Evolutionary conservation across 2,113 vertebrate genomes (phyloP), one percentile per base, ranked within the genome.

Genomic region (Sinocyclocheilus anshuiensis): DNA sequence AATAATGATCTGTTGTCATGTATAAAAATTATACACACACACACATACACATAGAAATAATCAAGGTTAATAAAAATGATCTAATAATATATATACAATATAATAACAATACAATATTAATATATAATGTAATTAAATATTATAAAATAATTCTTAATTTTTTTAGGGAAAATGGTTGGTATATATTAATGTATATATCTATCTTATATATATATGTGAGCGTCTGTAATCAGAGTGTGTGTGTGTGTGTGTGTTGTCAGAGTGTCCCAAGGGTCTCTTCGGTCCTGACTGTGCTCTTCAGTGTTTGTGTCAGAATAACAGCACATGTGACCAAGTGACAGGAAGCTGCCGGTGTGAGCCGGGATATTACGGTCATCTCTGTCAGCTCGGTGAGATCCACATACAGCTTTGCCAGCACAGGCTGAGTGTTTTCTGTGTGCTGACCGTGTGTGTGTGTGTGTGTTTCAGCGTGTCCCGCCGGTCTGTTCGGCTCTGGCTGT

Each of bases 311-410:
- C 92, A 22, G 29, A 95, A 96, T 90, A 95, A 95, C 0, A 87
- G 90, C 48, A 94, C 92, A 2, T 99, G 98, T 8, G 94, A 98
- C 87, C 90, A 92, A 0, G 87, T 89, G 72, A 95, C 92, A 0
- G 98, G 97, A 0, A 42, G 88, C 76, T 99, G 98, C 90, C 94
- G 0, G 86, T 99, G 98, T 5, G 7, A 88, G 0, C 84, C 92
- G 0, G 97, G 98, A 11, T 95, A 69, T 92, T 99, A 97, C 0
- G 98, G 98, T 45, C 95, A 93, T 59, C 84, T 92, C 9, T 99
- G 98, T 50, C 94, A 99, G 75, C 96, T 97, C 33, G 5, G 98
- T 99, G 94, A 96, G 97, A 26, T 16, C 3, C 75, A 9, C 6
- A 2, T 2, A 4, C 6, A 53, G 29, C 29, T 20, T 4, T 36